phyloP scores from a whole-genome alignment of 2,797 vertebrate genomes.

The Dryobates pubescens region DNA sequence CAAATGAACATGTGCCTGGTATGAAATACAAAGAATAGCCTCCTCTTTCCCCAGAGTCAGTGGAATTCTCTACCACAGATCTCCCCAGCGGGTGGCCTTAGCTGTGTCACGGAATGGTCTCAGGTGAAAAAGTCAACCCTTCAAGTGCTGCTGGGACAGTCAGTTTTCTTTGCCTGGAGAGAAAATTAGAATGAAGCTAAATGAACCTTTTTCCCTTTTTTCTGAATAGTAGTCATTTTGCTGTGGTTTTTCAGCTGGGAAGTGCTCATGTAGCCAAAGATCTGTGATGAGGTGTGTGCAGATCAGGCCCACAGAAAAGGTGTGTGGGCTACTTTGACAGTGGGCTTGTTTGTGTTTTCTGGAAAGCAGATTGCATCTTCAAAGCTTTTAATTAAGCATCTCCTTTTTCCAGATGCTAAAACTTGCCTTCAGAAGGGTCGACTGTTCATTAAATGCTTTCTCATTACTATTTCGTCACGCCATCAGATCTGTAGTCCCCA shows the following conservation, averaged over 20 bases:
- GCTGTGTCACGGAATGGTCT: neutral
- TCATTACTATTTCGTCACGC: neutral
- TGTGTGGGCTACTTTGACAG: neutral
- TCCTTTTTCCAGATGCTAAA: neutral
- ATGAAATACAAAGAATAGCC: neutral
- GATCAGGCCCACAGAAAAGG: neutral
- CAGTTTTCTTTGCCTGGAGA: neutral
- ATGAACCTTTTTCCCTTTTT: neutral
- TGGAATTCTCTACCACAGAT: neutral
- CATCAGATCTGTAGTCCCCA: neutral
- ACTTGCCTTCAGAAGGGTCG: neutral
- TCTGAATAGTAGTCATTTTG: neutral
- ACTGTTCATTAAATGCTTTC: neutral
- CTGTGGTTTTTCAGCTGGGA: neutral
- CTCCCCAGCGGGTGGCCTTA: neutral
- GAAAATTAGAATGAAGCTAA: neutral
- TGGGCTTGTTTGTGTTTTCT: neutral
- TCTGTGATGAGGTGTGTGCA: neutral
- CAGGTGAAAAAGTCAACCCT: neutral
- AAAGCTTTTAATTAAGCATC: neutral
- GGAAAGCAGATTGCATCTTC: neutral
- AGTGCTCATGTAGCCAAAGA: neutral
- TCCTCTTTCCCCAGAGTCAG: neutral
- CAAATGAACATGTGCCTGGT: neutral
- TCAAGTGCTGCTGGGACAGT: neutral